Evolutionary conservation across 2,113 vertebrate species (phyloP).

Genomic region (Thamnophis sirtalis): DNA sequence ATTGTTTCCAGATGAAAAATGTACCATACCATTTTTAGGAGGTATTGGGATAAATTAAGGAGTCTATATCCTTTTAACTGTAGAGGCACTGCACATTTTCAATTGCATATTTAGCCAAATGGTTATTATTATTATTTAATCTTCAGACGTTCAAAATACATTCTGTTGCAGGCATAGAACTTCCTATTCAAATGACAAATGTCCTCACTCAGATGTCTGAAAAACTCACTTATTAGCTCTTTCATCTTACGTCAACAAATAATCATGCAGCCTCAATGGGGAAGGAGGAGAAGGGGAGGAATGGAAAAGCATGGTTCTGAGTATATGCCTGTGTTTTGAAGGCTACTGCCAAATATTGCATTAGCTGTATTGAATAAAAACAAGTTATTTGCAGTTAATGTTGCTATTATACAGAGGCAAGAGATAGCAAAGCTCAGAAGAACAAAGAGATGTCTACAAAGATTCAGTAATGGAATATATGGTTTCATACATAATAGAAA

Average conservation of each 20-base stretch:
- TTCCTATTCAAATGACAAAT: slow-evolving; percentile 74
- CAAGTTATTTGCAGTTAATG: slow-evolving; percentile 39
- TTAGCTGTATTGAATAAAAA: slow-evolving; percentile 57
- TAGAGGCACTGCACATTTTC: slow-evolving; percentile 61
- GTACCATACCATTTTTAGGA: slow-evolving; percentile 57
- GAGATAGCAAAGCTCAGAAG: slow-evolving; percentile 30
- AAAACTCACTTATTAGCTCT: slow-evolving; percentile 62
- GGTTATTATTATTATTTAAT: slow-evolving; percentile 10
- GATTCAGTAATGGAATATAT: slow-evolving; percentile 20
- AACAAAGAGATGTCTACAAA: slow-evolving; percentile 53
- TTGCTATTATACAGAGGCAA: slow-evolving; percentile 40
- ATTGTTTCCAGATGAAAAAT: slow-evolving; percentile 36
- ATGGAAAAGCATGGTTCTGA: slow-evolving; percentile 9
- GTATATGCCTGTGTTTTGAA: slow-evolving; percentile 29
- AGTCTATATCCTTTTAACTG: slow-evolving; percentile 63
- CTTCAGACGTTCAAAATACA: slow-evolving; percentile 60
- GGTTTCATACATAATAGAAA: slow-evolving; percentile 7
- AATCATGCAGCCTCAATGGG: slow-evolving; percentile 45
- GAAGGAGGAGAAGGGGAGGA: slow-evolving; percentile 29
- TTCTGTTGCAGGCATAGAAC: slow-evolving; percentile 65
- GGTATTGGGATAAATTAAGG: slow-evolving; percentile 60
- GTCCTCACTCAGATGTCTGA: slow-evolving; percentile 54
- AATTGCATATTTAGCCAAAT: slow-evolving; percentile 72
- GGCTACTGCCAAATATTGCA: slow-evolving; percentile 54
- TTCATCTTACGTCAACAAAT: slow-evolving; percentile 66